phyloP scores from a whole-genome alignment of 2,888 invertebrate genomes.

The Lepidocyrtinus sp. region DNA sequence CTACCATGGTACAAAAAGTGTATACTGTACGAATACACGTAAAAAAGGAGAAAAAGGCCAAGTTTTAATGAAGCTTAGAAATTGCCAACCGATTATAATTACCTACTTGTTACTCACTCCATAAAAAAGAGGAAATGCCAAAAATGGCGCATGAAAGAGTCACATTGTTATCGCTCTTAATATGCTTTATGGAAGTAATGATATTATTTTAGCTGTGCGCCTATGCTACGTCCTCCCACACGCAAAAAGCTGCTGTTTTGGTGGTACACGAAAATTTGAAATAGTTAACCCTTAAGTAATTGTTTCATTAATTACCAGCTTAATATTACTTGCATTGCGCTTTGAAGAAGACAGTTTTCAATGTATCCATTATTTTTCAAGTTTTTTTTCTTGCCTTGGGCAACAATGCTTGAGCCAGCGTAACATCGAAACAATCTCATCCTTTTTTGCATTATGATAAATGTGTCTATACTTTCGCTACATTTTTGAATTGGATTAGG shows the following conservation, averaged over 20 bases:
- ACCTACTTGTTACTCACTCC: background rate
- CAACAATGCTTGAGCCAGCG: too few species aligned
- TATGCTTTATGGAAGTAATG: too few species aligned
- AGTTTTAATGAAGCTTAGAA: background rate
- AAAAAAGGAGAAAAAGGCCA: background rate
- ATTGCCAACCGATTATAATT: background rate
- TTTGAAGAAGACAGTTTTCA: background rate
- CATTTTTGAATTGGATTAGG: constrained; percentile 27
- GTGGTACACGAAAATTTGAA: background rate
- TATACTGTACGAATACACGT: background rate
- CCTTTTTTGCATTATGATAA: background rate
- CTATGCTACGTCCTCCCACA: too few species aligned
- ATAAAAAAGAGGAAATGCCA: too few species aligned
- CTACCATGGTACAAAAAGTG: too few species aligned
- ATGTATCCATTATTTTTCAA: background rate
- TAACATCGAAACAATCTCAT: too few species aligned
- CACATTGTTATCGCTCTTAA: too few species aligned
- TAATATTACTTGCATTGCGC: background rate
- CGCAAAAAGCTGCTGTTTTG: too few species aligned
- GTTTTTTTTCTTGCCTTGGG: background rate
- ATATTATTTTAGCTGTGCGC: too few species aligned
- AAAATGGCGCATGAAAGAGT: too few species aligned
- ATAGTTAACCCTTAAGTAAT: background rate
- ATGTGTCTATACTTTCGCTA: background rate
- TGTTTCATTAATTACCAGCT: background rate